A percentile compares a stretch with the other conserved stretches of the same genome.
phyloP scores from a whole-genome alignment of 2,797 vertebrate species.

The Trematomus bernacchii region DNA sequence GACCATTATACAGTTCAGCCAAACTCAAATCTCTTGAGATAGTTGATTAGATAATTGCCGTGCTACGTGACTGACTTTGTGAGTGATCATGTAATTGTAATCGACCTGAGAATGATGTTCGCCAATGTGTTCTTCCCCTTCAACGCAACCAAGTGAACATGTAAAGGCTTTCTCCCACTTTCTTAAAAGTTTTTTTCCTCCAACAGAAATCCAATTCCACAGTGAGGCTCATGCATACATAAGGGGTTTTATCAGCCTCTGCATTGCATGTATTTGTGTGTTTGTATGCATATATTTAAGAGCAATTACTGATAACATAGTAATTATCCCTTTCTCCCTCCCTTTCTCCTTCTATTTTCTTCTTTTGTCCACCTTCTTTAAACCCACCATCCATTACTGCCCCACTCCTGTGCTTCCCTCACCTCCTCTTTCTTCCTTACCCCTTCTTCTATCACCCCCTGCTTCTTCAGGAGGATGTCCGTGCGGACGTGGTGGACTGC shows the following conservation, averaged over 20 bases:
- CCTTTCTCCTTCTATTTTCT: neutral
- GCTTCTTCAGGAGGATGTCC: constrained; percentile 89
- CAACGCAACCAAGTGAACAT: neutral
- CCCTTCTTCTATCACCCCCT: neutral
- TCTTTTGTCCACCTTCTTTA: neutral
- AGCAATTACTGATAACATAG: constrained; percentile 20
- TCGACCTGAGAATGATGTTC: constrained; percentile 2
- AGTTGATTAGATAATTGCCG: constrained; percentile 36
- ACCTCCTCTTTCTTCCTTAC: neutral
- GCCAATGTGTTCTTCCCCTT: neutral
- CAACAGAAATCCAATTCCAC: neutral
- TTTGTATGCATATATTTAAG: constrained; percentile 8
- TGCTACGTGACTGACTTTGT: constrained; percentile 17
- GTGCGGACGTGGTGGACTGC: constrained; percentile 94
- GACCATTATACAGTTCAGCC: constrained; percentile 19
- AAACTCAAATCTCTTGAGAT: constrained; percentile 32
- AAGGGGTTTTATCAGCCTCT: constrained; percentile 9
- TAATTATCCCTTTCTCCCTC: constrained; percentile 39
- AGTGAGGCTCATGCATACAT: constrained; percentile 4
- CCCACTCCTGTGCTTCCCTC: neutral
- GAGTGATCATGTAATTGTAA: constrained; percentile 25
- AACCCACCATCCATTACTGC: constrained; percentile 1
- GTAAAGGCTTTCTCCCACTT: neutral
- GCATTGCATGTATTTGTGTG: neutral
- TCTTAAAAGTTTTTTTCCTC: neutral